Evolutionary conservation across 2,888 invertebrate genomes (phyloP).

Genomic region (Gari tellinella): DNA sequence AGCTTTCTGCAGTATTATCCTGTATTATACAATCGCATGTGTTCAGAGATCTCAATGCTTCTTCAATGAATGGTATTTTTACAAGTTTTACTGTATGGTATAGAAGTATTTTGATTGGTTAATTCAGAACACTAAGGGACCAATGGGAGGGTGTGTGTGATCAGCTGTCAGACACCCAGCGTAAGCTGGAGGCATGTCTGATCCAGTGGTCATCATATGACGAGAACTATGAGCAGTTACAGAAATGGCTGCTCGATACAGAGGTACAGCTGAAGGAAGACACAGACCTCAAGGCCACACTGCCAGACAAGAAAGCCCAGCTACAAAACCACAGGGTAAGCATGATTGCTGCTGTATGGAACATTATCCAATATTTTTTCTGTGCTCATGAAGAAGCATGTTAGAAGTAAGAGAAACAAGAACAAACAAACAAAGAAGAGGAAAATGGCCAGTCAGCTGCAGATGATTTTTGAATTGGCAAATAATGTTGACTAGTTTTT

Average conservation of each 20-base stretch:
- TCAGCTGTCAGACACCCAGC: slow-evolving; percentile 92
- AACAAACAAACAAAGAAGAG: too few species aligned
- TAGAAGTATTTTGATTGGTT: slow-evolving; percentile 3
- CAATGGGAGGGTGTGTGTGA: slow-evolving; percentile 85
- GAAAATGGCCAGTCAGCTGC: too few species aligned
- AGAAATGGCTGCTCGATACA: slow-evolving; percentile 91
- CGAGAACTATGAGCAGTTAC: slow-evolving; percentile 91
- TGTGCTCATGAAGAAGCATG: too few species aligned
- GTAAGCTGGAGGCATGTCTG: slow-evolving; percentile 93
- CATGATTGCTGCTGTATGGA: not conserved
- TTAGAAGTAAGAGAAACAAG: too few species aligned
- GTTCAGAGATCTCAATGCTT: too few species aligned
- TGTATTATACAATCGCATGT: too few species aligned
- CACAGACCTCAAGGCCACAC: slow-evolving; percentile 92
- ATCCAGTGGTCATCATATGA: slow-evolving; percentile 98
- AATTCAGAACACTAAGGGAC: slow-evolving; percentile 70
- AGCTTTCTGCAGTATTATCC: too few species aligned
- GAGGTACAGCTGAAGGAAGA: slow-evolving; percentile 91
- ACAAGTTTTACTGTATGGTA: too few species aligned
- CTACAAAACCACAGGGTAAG: slow-evolving; percentile 91
- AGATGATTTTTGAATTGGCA: too few species aligned
- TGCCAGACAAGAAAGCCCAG: slow-evolving; percentile 96
- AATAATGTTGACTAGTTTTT: too few species aligned
- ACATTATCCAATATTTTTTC: too few species aligned
- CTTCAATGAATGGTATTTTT: too few species aligned